Evolutionary conservation across 2,888 invertebrate species (phyloP).

Genomic region (Catocala nupta): DNA sequence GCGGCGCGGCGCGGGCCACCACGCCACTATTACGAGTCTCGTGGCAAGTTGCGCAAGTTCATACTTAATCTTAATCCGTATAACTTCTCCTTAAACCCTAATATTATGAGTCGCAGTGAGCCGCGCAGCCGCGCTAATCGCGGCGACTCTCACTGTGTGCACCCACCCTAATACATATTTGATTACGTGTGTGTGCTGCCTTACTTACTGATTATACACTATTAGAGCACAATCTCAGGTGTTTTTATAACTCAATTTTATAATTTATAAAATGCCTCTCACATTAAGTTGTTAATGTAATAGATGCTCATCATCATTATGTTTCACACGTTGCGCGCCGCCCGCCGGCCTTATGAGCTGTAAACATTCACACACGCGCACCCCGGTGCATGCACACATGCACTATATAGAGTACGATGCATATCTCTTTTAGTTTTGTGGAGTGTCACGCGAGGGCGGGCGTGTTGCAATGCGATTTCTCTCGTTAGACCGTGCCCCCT

Average conservation of each 20-base stretch:
- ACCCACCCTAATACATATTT: slow-evolving; percentile 50
- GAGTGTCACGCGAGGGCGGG: slow-evolving; percentile 16
- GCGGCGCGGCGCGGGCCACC: slow-evolving; percentile 5
- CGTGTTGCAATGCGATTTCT: slow-evolving; percentile 32
- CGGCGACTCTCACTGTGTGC: slow-evolving; percentile 21
- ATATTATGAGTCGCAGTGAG: slow-evolving; percentile 18
- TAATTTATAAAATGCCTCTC: slow-evolving; percentile 24
- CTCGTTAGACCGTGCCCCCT: slow-evolving; percentile 33
- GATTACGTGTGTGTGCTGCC: slow-evolving; percentile 44
- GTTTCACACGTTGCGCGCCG: slow-evolving; percentile 23
- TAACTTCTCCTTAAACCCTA: slow-evolving; percentile 40
- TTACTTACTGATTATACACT: slow-evolving; percentile 29
- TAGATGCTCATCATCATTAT: slow-evolving; percentile 41
- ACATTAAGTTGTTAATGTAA: slow-evolving; percentile 27
- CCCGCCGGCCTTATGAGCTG: neutral
- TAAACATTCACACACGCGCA: neutral
- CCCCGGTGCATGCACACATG: neutral
- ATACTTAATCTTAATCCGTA: slow-evolving; percentile 40
- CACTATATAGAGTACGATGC: neutral
- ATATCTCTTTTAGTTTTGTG: slow-evolving; percentile 4
- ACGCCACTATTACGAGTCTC: slow-evolving; percentile 12
- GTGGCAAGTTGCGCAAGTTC: slow-evolving; percentile 23
- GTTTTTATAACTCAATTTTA: slow-evolving; percentile 36
- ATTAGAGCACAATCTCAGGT: slow-evolving; percentile 26
- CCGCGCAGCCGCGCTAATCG: neutral